Evolutionary conservation across 92 coral and sea anemone genomes (phyloP), one percentile per base, ranked within the genome.

Genomic region (Bergia puertoricense): DNA sequence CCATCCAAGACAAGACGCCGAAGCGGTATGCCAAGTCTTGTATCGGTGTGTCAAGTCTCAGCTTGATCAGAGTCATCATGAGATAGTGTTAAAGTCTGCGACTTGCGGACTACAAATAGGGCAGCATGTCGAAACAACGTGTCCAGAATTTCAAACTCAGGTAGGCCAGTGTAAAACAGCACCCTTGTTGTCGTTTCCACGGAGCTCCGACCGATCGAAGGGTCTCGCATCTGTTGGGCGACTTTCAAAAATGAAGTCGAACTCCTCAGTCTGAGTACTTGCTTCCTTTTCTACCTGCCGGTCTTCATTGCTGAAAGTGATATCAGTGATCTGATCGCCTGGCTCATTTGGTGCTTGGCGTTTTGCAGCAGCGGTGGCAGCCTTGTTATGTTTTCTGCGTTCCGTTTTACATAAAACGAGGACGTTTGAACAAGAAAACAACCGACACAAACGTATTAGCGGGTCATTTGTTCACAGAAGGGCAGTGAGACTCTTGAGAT

Each of bases 11-110:
- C 48, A 14, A 37, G 45, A 37, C 41, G 2, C 23, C 13, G 78
- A 37, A 74, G 13, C 78, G 40, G 81, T 77, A 77, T 30, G 81
- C 81, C 81, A 30, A 50, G 14, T 77, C 50, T 77, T 77, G 81
- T 22, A 43, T 30, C 59, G 81, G 81, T 69, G 40, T 69, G 75
- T 69, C 75, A 22, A 69, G 75, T 69, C 75, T 69, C 75, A 69
- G 0, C 40, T 69, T 69, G 40, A 69, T 69, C 75, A 69, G 8
- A 69, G 75, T 69, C 75, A 69, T 69, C 75, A 69, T 69, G 75
- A 88, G 88, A 91, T 36, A 72, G 57, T 15, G 89, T 79, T n/a
- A 69, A 69, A n/a, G 1, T n/a, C 75, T 69, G 75, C 1, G 75
- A 69, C 23, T 23, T 69, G 37, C 75, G 75, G 75, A 69, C 40